Evolutionary conservation across 2,888 invertebrate genomes (phyloP).

Genomic region (Ditula angustiorana): DNA sequence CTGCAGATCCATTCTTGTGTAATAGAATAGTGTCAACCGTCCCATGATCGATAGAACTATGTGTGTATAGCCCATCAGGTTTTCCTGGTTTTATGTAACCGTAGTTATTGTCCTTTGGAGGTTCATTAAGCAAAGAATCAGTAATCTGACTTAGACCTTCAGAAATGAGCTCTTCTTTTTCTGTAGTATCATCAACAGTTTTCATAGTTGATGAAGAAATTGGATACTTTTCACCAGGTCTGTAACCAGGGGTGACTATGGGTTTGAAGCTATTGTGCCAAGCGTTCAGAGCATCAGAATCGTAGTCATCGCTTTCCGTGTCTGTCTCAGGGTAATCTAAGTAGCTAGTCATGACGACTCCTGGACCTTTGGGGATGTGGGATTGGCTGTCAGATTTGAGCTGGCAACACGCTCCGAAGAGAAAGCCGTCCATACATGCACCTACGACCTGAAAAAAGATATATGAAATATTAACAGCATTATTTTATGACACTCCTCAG

Average conservation of each 20-base stretch:
- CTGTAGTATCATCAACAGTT: slow-evolving; percentile 65
- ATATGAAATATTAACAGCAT: no score
- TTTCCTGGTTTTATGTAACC: slow-evolving; percentile 63
- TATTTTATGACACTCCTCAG: no score
- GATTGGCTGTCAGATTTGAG: slow-evolving; percentile 82
- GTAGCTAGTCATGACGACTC: slow-evolving; percentile 79
- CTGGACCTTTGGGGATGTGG: slow-evolving; percentile 80
- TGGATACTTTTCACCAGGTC: slow-evolving; percentile 60
- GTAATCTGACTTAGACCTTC: slow-evolving; percentile 85
- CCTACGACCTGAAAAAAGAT: slow-evolving; percentile 82
- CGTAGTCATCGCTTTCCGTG: slow-evolving; percentile 70
- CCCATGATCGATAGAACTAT: slow-evolving; percentile 86
- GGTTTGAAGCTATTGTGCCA: slow-evolving; percentile 80
- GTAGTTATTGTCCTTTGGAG: slow-evolving; percentile 75
- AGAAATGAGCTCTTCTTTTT: slow-evolving; percentile 80
- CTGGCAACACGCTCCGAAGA: slow-evolving; percentile 96
- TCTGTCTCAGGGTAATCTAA: slow-evolving; percentile 76
- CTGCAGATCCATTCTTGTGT: slow-evolving; percentile 84
- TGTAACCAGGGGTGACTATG: slow-evolving; percentile 78
- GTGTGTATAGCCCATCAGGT: slow-evolving; percentile 69
- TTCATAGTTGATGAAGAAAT: slow-evolving; percentile 55
- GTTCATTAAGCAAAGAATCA: slow-evolving; percentile 75
- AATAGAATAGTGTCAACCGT: slow-evolving; percentile 87
- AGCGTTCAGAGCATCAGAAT: slow-evolving; percentile 70
- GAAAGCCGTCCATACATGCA: slow-evolving; percentile 96